Evolutionary conservation across 2,888 invertebrate species (phyloP).

Genomic region (Holacanthella duospinosa): DNA sequence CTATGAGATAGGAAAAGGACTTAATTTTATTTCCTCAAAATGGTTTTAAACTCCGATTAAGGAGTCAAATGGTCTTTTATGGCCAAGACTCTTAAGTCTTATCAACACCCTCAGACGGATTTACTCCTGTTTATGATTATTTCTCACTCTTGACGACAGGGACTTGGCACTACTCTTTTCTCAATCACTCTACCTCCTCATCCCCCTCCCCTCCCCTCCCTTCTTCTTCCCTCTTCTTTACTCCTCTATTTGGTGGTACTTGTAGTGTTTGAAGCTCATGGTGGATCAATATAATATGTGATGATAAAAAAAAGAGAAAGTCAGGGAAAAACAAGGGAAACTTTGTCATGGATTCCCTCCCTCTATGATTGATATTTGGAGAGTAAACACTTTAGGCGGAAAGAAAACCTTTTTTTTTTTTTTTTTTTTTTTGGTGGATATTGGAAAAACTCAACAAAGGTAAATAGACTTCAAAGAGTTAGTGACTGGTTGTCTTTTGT

Average conservation of each 20-base stretch:
- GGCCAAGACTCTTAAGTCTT: background rate
- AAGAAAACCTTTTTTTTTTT: background rate
- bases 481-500: background rate
- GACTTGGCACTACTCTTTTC: no score
- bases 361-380: conserved; percentile 2
- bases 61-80: background rate
- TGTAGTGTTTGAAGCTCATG: no score
- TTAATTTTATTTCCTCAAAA: background rate
- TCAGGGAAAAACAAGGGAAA: background rate
- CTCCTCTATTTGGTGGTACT: no score
- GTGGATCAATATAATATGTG: background rate
- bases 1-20: background rate
- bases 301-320: background rate
- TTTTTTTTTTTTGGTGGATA: background rate
- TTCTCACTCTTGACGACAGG: background rate
- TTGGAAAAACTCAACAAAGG: conserved; percentile 3
- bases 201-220: no score
- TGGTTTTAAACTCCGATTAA: background rate
- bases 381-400: background rate
- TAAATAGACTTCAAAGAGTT: background rate
- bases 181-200: no score
- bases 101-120: background rate
- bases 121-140: background rate
- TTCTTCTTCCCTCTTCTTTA: background rate
- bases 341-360: background rate